Evolutionary conservation across 1,140 invertebrate species (phyloP), one percentile per base, ranked within the genome.

Genomic region (Eciton burchellii): DNA sequence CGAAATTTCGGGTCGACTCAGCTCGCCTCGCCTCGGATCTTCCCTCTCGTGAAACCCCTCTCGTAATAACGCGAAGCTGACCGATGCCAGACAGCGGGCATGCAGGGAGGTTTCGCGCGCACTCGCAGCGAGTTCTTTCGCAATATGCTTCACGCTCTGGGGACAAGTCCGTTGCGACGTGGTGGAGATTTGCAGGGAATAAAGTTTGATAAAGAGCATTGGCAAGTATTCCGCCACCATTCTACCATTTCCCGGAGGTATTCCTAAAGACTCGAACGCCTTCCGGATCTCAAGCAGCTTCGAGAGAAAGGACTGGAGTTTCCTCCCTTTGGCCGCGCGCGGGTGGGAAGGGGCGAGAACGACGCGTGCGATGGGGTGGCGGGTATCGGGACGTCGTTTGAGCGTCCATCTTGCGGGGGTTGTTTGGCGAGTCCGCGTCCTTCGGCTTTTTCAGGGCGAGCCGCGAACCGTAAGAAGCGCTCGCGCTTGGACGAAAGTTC

Each of bases 331-430:
- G 45, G 47, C 19, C 26, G n/a, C 72, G 16, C 35, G 52, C n/a
- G 52, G 19, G 14, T 6, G 2, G 6, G n/a, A 14, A 52, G 49
- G 47, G 65, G 19, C n/a, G 9, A 35, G 29, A 19, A 54, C 21
- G 62, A 56, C 62, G 54, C 21, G 14, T n/a, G n/a, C n/a, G 12
- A 21, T 6, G 29, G 35, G 12, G 26, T 26, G n/a, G 41, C 41
- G 54, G 68, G 74, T 79, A 79, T 79, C 74, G 74, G 52, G 70
- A 79, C 49, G 74, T 79, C 74, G 74, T 79, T 79, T 57, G 68
- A 63, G 74, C 74, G 74, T 79, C 35, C 74, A 79, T 79, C 74
- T 79, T 79, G 63, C 63, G 74, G 49, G 52, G 70, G 49, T 63
- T 70, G 74, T 79, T 63, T 56, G 45, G 74, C 74, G 47, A 29